A percentile compares a stretch with the other conserved stretches of the same genome.
phyloP scores from a whole-genome alignment of 2,113 vertebrate species.

The Gallinago paraguaiae region DNA sequence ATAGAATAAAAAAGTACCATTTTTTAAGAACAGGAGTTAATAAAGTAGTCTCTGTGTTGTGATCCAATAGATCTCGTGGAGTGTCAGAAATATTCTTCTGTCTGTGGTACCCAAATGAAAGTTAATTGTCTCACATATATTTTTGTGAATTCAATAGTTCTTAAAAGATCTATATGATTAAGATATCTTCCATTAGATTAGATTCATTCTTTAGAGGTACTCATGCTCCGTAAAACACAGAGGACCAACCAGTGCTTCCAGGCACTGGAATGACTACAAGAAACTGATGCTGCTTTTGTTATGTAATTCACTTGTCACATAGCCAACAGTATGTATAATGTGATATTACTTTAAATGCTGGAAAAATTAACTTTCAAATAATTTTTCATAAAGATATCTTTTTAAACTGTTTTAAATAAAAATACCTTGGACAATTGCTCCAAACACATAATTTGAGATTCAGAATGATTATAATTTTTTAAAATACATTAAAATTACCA shows the following conservation, averaged over 20 bases:
- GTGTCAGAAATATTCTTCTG: neutral
- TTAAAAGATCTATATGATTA: neutral
- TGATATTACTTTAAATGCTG: constrained; percentile 32
- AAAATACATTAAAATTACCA: neutral
- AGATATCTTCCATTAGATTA: neutral
- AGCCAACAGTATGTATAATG: constrained; percentile 10
- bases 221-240: neutral
- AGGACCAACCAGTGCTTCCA: neutral
- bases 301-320: neutral
- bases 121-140: neutral
- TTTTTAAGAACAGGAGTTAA: neutral
- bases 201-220: neutral
- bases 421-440: neutral
- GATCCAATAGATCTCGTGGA: neutral
- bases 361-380: constrained; percentile 15
- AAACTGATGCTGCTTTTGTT: constrained; percentile 9
- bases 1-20: neutral
- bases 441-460: neutral
- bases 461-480: neutral
- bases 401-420: neutral
- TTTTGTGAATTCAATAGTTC: neutral
- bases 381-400: neutral
- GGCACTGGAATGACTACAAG: neutral
- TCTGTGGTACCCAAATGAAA: neutral
- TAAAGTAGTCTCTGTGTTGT: neutral